Evolutionary conservation across 2,113 vertebrate species (phyloP).

Genomic region (Taxidea taxus): DNA sequence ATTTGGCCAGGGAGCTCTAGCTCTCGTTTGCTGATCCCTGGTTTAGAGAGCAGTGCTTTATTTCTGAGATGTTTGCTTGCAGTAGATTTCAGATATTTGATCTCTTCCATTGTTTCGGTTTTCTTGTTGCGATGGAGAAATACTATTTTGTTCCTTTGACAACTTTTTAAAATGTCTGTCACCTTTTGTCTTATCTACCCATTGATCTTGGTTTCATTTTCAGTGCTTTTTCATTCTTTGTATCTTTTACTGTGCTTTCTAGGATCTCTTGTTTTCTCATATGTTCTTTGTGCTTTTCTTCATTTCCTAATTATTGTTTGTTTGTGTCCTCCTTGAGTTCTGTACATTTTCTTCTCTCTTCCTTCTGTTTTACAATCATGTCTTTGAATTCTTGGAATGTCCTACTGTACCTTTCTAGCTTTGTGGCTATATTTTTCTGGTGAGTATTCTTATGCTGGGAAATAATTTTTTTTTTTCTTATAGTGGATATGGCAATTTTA

Average conservation of each 20-base stretch:
- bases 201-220: not conserved
- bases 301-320: not conserved
- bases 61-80: not conserved
- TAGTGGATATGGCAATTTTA: not conserved
- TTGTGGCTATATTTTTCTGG: not conserved
- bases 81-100: not conserved
- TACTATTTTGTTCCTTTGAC: not conserved
- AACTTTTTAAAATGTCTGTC: not conserved
- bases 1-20: not conserved
- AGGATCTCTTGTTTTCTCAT: not conserved
- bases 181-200: not conserved
- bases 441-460: constrained; percentile 19
- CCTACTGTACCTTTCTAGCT: not conserved
- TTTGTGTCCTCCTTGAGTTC: not conserved
- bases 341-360: not conserved
- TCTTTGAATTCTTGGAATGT: not conserved
- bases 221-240: not conserved
- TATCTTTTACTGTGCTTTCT: not conserved
- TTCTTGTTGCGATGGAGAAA: not conserved
- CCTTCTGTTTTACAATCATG: not conserved
- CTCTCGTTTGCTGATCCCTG: not conserved
- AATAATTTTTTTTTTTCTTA: not conserved
- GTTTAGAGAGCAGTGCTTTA: not conserved
- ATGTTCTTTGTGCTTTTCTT: not conserved
- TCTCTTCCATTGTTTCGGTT: not conserved